Conservation (phyloP, 2,797 vertebrate species). For the Cirrhinus mrigala region DNA sequence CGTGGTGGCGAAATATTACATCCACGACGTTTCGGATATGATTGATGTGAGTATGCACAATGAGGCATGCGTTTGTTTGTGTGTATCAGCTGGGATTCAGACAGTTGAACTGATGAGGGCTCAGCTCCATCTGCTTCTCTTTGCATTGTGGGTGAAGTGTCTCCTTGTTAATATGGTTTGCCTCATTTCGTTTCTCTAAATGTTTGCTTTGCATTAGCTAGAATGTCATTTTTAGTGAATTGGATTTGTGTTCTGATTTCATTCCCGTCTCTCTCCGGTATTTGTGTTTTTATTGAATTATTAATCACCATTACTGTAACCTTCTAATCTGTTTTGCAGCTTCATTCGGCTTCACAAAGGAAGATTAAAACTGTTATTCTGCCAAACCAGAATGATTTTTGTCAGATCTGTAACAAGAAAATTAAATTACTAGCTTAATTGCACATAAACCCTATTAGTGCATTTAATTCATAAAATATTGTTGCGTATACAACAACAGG, state of each 20-base stretch:
- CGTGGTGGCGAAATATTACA: slow-evolving; percentile 96
- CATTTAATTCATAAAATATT: slow-evolving; percentile 1
- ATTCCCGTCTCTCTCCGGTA: neutral
- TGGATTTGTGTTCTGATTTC: slow-evolving; percentile 27
- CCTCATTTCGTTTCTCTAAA: slow-evolving; percentile 39
- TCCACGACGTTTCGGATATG: slow-evolving; percentile 96
- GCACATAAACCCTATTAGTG: slow-evolving; percentile 3
- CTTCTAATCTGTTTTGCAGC: slow-evolving; percentile 34
- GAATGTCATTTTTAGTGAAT: slow-evolving; percentile 30
- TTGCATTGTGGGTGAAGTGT: slow-evolving; percentile 50
- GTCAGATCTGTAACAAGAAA: slow-evolving; percentile 26
- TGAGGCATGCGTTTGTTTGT: slow-evolving; percentile 61
- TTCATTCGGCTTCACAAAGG: slow-evolving; percentile 22
- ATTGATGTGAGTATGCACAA: slow-evolving; percentile 88
- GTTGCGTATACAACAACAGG: slow-evolving; percentile 8
- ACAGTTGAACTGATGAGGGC: slow-evolving; percentile 34
- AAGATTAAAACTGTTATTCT: slow-evolving; percentile 23
- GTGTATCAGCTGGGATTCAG: slow-evolving; percentile 46
- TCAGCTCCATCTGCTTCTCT: slow-evolving; percentile 49
- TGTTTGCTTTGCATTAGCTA: slow-evolving; percentile 37
- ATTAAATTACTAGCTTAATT: slow-evolving; percentile 18
- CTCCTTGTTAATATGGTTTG: slow-evolving; percentile 39
- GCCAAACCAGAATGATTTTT: slow-evolving; percentile 25
- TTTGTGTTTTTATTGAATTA: slow-evolving; percentile 32
- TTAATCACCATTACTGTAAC: slow-evolving; percentile 32